Evolutionary conservation across 2,888 invertebrate genomes (phyloP), one percentile per base, ranked within the genome.

Genomic region (Tenthredo livida): DNA sequence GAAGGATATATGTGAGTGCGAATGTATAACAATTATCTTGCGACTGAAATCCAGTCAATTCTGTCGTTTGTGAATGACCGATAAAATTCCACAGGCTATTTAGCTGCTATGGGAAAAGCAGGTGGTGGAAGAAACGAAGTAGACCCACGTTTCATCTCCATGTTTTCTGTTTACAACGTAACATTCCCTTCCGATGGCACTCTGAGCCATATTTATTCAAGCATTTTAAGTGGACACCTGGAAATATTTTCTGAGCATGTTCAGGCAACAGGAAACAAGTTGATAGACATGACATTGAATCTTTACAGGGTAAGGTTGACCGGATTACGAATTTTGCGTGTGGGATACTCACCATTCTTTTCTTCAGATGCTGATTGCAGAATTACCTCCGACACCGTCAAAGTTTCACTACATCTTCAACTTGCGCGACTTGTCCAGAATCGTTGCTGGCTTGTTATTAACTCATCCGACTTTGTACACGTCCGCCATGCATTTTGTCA

Each of bases 401-500:
- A 98, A 98, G 93, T 98, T 98, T 94, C 98, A 98, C 94, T 98
- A 98, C 94, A 97, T 98, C 88, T 98, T 98, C 94, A 98, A 98
- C 94, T 95, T 98, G 93, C 95, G 98, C 73, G 98, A 98, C 94
- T 93, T 98, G 88, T 98, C 98, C 0, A 95, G 98, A 85, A 96
- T 98, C 86, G 96, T 96, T 88, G 96, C 96, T 17, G 98, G 98
- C 0, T 92, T 98, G 91, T 96, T 97, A 84, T 95, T 97, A 86
- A 97, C 97, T 12, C 95, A 96, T 65, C 96, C 97, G 0, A 95
- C 95, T 87, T 95, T 95, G 90, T 97, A 97, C 93, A 95, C 95
- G 82, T 95, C 95, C 84, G 93, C 95, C 29, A 95, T 96, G 21
- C 96, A 97, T 86, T 95, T 98, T 50, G 94, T 98, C 1, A 95